Evolutionary conservation across 2,113 vertebrate species (phyloP).

Genomic region (Mesocricetus auratus): DNA sequence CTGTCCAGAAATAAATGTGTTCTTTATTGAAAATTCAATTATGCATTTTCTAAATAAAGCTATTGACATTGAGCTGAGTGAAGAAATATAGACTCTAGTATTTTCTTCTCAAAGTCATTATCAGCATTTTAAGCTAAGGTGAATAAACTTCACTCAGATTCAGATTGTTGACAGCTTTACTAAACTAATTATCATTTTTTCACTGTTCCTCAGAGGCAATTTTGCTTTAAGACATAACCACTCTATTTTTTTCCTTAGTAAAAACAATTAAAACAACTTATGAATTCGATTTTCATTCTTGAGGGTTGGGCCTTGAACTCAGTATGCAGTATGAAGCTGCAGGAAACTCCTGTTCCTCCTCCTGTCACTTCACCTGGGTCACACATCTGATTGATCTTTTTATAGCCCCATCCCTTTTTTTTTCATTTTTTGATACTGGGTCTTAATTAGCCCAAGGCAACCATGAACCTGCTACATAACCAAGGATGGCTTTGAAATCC

Average conservation of each 20-base stretch:
- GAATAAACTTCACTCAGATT: background rate
- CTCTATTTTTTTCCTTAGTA: background rate
- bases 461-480: background rate
- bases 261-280: background rate
- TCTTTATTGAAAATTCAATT: background rate
- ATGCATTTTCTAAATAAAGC: constrained; percentile 36
- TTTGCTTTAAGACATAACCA: constrained; percentile 20
- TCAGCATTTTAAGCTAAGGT: constrained; percentile 48
- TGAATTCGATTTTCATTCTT: constrained; percentile 7
- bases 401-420: background rate
- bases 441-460: background rate
- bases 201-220: background rate
- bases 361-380: too few relatives aligned
- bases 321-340: too few relatives aligned
- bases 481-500: background rate
- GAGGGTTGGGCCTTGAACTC: background rate
- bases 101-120: constrained; percentile 24
- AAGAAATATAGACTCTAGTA: background rate
- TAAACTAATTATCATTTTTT: background rate
- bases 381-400: background rate
- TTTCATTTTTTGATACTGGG: background rate
- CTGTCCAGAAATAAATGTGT: background rate
- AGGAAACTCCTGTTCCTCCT: background rate
- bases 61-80: background rate
- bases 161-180: background rate